Conservation (phyloP, 1,140 invertebrate species). For the Drosophila watanabei region DNA sequence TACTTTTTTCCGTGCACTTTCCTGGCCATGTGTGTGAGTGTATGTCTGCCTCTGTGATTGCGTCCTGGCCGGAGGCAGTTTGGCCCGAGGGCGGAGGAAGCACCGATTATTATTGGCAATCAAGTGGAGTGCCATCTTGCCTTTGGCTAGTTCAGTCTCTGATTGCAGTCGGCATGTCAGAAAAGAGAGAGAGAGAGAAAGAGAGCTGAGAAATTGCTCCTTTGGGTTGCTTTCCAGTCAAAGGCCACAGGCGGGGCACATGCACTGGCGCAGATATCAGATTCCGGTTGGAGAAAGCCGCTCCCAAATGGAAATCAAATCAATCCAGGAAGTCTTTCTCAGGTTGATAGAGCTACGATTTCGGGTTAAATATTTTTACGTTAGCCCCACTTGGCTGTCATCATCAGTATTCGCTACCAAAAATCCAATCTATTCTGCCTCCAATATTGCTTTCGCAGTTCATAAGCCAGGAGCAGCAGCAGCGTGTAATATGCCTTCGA, state of each 20-base stretch:
- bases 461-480: conserved; percentile 56
- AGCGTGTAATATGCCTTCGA: conserved; percentile 76
- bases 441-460: conserved; percentile 32
- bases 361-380: conserved; percentile 47
- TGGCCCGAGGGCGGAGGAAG: conserved; percentile 35
- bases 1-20: conserved; percentile 10
- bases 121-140: conserved; percentile 71
- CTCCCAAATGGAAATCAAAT: conserved; percentile 36
- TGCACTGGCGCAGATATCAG: conserved; percentile 2
- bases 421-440: conserved; percentile 33
- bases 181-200: conserved; percentile 1
- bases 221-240: conserved; percentile 20
- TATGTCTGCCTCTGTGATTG: conserved; percentile 34
- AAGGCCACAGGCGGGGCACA: conserved; percentile 19
- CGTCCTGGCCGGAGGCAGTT: conserved; percentile 44
- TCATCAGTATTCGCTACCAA: conserved; percentile 18
- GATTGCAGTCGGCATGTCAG: conserved; percentile 65
- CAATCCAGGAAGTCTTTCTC: conserved; percentile 14
- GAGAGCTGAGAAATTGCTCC: conserved; percentile 52
- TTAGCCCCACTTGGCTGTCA: conserved; percentile 14
- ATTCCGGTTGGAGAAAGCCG: not conserved
- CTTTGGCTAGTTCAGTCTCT: conserved; percentile 58
- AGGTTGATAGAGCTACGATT: conserved; percentile 24
- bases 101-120: conserved; percentile 76
- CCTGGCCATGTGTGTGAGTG: not conserved